Evolutionary conservation across 2,888 invertebrate genomes (phyloP).

Genomic region (Imbricaverruca yamaguchii): DNA sequence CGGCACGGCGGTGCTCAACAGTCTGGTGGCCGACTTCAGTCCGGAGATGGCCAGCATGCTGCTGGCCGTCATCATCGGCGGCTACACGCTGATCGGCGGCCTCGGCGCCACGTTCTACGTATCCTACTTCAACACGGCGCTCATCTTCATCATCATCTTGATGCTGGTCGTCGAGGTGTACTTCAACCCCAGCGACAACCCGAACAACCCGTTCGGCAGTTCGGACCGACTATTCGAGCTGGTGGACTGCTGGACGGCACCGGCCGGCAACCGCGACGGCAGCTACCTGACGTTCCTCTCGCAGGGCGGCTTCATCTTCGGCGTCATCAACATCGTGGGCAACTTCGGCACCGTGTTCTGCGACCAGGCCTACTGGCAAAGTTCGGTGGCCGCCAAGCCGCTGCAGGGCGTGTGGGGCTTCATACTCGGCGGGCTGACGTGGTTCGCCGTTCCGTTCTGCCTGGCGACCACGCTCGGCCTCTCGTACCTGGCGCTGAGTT

Average conservation of each 20-base stretch:
- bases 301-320: slow-evolving; percentile 25
- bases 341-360: slow-evolving; percentile 43
- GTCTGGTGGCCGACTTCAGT: slow-evolving; percentile 38
- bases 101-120: slow-evolving; percentile 42
- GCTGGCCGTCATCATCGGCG: slow-evolving; percentile 35
- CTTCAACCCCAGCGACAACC: slow-evolving; percentile 27
- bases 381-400: slow-evolving; percentile 42
- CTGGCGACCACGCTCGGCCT: slow-evolving; percentile 42
- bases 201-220: slow-evolving; percentile 27
- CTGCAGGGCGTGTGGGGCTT: slow-evolving; percentile 41
- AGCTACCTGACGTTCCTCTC: slow-evolving; percentile 41
- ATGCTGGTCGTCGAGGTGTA: slow-evolving; percentile 31
- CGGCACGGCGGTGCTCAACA: slow-evolving; percentile 27
- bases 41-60: slow-evolving; percentile 40
- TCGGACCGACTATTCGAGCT: slow-evolving; percentile 33
- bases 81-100: slow-evolving; percentile 33
- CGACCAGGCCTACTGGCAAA: slow-evolving; percentile 44
- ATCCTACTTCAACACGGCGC: slow-evolving; percentile 42
- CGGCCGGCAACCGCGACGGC: slow-evolving; percentile 38
- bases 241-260: slow-evolving; percentile 38
- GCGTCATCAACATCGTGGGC: slow-evolving; percentile 33
- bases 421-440: slow-evolving; percentile 40
- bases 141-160: slow-evolving; percentile 40
- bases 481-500: slow-evolving; percentile 39
- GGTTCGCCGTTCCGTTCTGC: slow-evolving; percentile 44